Evolutionary conservation across 2,888 invertebrate species (phyloP), one percentile per base, ranked within the genome.

Genomic region (Drymonia ruficornis): DNA sequence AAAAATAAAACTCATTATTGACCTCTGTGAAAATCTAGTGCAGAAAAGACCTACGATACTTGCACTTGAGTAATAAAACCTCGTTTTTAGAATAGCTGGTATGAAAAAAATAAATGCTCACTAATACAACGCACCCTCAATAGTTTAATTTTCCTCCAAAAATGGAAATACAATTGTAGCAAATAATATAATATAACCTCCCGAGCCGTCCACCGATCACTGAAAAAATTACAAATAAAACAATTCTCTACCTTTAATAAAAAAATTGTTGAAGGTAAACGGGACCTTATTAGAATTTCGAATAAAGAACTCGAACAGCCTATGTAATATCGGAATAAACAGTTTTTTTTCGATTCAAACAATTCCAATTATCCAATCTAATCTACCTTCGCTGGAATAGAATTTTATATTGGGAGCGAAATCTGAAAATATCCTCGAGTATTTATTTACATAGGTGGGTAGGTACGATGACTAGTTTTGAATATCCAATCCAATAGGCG

Each of bases 341-440:
- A 18, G n/a, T n/a, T 48, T 47, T 52, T 38, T 55, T 31, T 36
- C 34, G 49, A 55, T 50, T 12, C 58, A 34, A 34, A 55, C 52
- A 18, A 51, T 50, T 11, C 31, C 42, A 47, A 34, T 40, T 49
- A 52, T 43, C 38, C 52, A 46, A 18, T 54, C 43, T 42, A 53
- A 55, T 53, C 15, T 52, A 43, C 15, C n/a, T 46, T n/a, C n/a
- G 42, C 44, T 51, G 19, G 36, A 49, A 49, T 28, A 44, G 13
- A 59, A 66, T 53, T 28, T 45, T 55, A 56, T 34, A 61, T 36
- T 46, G 13, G 51, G 16, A 8, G 13, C 23, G 36, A 53, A 59
- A 65, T 43, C 50, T 47, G 34, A 38, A 49, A 59, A 57, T 42
- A 43, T 40, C 53, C 44, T 49, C 31, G 36, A 11, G 36, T 36